Conservation (phyloP, 2,888 invertebrate genomes). For the Sinelater perroti region DNA sequence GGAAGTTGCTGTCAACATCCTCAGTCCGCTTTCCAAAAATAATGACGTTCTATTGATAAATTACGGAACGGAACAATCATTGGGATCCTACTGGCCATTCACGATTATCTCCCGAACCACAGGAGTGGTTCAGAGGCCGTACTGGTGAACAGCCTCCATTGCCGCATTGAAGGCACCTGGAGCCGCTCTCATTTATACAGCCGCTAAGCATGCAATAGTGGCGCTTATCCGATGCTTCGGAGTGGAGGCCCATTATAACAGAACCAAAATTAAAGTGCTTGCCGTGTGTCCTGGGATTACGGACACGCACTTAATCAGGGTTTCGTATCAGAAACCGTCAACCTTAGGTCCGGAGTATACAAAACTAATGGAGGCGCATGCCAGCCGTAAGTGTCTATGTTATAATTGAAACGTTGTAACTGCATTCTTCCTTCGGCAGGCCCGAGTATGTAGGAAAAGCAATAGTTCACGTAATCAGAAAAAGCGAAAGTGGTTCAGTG, state of each 20-base stretch:
- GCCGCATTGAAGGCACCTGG: conserved; percentile 53
- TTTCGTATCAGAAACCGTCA: too few relatives aligned
- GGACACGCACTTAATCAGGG: conserved; percentile 54
- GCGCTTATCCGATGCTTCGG: conserved; percentile 50
- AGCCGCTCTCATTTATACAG: conserved; percentile 56
- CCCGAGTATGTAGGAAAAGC: conserved; percentile 49
- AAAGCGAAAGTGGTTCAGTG: conserved; percentile 59
- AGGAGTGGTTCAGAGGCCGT: conserved; percentile 61
- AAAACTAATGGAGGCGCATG: conserved; percentile 21
- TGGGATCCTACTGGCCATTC: conserved; percentile 59
- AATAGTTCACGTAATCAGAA: conserved; percentile 48
- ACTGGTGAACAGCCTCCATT: conserved; percentile 62
- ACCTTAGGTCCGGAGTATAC: conserved; percentile 28
- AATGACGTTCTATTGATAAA: too few relatives aligned
- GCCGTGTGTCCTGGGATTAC: conserved; percentile 60
- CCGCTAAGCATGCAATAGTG: conserved; percentile 57
- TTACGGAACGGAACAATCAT: conserved; percentile 59
- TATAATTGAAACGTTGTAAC: too few relatives aligned
- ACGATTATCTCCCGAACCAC: conserved; percentile 60
- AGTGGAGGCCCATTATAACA: conserved; percentile 51
- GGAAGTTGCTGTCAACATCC: conserved; percentile 42
- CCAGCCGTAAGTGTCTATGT: conserved; percentile 25
- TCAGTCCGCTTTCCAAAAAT: conserved; percentile 26
- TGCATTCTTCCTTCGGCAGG: too few relatives aligned
- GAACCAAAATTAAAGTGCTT: conserved; percentile 57